Evolutionary conservation across 2,888 invertebrate genomes (phyloP).

Genomic region (Kryphioiulus occultus): DNA sequence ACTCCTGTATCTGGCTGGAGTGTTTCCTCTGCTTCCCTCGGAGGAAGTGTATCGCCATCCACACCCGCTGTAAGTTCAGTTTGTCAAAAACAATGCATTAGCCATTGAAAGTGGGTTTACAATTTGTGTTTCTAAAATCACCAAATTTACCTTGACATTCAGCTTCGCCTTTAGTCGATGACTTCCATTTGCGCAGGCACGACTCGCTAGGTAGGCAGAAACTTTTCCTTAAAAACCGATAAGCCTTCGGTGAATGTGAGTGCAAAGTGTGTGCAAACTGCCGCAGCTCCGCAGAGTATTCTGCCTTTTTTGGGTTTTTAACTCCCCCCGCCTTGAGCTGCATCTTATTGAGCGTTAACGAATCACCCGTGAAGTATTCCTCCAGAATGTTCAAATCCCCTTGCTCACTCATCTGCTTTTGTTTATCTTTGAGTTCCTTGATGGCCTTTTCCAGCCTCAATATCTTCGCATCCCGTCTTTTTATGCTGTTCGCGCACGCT

Average conservation of each 20-base stretch:
- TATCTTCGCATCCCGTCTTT: background rate
- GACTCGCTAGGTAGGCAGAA: background rate
- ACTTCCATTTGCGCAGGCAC: background rate
- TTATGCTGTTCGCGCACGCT: background rate
- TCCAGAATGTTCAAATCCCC: background rate
- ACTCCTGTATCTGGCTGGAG: background rate
- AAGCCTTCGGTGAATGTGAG: background rate
- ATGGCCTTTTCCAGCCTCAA: background rate
- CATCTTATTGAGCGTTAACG: background rate
- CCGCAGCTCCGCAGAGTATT: background rate
- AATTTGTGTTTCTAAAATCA: too few relatives aligned
- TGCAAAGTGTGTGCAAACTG: background rate
- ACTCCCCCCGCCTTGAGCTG: background rate
- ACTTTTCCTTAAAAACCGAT: background rate
- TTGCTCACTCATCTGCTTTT: background rate
- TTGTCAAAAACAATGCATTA: too few relatives aligned
- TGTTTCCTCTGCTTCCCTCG: background rate
- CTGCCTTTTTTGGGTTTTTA: background rate
- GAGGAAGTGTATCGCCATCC: background rate
- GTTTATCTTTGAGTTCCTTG: constrained; percentile 12
- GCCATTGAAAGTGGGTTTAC: too few relatives aligned
- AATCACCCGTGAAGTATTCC: constrained; percentile 1
- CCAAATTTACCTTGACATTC: background rate
- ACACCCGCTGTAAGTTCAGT: background rate
- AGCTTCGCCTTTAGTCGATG: background rate